phyloP scores from a whole-genome alignment of 2,888 invertebrate genomes.

The Neoascia interrupta region DNA sequence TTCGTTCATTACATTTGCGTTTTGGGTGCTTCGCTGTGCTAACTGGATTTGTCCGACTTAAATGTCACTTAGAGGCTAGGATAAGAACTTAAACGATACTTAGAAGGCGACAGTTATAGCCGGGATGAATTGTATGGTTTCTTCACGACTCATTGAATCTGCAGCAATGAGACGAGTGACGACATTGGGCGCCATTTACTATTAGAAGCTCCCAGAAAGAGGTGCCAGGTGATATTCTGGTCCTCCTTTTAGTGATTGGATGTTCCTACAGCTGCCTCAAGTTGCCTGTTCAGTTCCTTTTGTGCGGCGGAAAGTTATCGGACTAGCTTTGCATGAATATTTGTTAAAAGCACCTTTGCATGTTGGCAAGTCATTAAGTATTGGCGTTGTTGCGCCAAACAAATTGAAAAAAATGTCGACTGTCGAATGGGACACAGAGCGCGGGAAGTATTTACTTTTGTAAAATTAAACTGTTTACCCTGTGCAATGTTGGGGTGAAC shows the following conservation, averaged over 20 bases:
- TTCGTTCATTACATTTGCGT: not conserved
- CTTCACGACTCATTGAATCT: constrained; percentile 41
- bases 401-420: constrained; percentile 75
- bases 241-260: no score
- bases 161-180: not conserved
- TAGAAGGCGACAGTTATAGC: not conserved
- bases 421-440: constrained; percentile 70
- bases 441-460: constrained; percentile 75
- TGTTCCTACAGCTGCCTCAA: no score
- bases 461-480: constrained; percentile 59
- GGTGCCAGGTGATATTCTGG: no score
- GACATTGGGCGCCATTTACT: constrained; percentile 19
- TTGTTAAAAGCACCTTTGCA: constrained; percentile 74
- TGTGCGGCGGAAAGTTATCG: not conserved
- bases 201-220: no score
- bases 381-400: constrained; percentile 72
- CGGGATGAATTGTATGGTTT: constrained; percentile 30
- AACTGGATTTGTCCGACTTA: constrained; percentile 58
- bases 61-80: constrained; percentile 47
- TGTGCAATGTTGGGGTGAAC: no score
- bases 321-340: constrained; percentile 43
- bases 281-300: not conserved
- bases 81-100: constrained; percentile 45
- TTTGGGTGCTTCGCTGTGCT: not conserved
- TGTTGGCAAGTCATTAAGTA: constrained; percentile 76